Conservation (phyloP, 2,888 invertebrate genomes). For the Timema cristinae region DNA sequence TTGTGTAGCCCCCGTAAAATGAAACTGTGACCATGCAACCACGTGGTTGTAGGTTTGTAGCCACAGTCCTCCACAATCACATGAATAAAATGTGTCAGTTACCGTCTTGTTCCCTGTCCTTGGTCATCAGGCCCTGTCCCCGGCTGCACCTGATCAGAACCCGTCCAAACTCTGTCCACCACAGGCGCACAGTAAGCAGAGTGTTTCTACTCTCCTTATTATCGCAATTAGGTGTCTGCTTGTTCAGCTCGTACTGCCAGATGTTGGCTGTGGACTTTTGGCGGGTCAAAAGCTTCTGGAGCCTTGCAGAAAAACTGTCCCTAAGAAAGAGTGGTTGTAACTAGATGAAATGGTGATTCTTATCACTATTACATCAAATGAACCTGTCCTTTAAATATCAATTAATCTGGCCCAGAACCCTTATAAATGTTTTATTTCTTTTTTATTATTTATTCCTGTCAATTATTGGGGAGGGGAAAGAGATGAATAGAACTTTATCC, state of each 20-base stretch:
- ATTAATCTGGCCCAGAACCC: no score
- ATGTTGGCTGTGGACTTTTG: constrained; percentile 21
- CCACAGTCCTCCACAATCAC: neutral
- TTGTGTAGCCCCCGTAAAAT: no score
- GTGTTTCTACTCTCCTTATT: neutral
- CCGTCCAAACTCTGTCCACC: neutral
- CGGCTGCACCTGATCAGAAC: neutral
- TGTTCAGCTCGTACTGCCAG: constrained; percentile 23
- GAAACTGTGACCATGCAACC: neutral
- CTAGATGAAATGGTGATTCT: no score
- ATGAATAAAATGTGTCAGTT: neutral
- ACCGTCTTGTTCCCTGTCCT: neutral
- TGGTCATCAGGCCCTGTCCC: neutral
- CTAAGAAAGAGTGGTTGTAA: no score
- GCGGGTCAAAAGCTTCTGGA: constrained; percentile 22
- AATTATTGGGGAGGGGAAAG: no score
- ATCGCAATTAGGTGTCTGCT: neutral
- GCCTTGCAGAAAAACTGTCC: constrained; percentile 20
- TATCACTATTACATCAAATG: no score
- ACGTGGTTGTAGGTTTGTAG: neutral
- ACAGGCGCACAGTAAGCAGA: neutral
- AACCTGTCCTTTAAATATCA: no score
- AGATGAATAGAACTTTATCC: no score
- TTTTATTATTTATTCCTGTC: no score
- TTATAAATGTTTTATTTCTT: no score